Base-by-base conservation (phyloP, 2,113 vertebrate genomes). In the Cynoglossus semilaevis region DNA sequence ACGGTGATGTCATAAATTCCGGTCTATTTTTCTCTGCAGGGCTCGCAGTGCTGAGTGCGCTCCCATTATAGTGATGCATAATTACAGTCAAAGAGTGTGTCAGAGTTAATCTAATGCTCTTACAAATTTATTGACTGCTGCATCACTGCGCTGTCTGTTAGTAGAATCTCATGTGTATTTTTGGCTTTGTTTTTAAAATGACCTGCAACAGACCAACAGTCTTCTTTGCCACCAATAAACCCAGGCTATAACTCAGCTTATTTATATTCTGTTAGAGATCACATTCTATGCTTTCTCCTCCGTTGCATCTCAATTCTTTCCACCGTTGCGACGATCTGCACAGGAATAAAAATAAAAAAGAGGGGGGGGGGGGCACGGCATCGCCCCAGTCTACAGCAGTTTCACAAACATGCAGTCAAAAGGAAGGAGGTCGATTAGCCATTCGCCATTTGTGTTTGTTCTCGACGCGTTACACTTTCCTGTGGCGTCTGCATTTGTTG, bases 401-500 rank as follows among this genome's bases (percentile, higher is more conserved):
- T 73, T 59, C 57, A 54, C 58, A 67, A 50, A 74, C 46, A 60
- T 46, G 63, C 67, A 63, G 63, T 79, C 77, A 74, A 70, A 63
- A 63, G 36, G 53, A 67, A 53, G 55, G 56, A 53, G 72, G 77
- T 77, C 71, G 63, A 82, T 77, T 69, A 83, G 74, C 71, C 62
- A 65, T 71, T 77, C 67, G 42, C 53, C 58, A 63, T 85, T 84
- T 81, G 70, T 58, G 51, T 78, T 78, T 82, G 62, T 86, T 74
- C 76, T 77, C 69, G 14, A 47, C 35, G 45, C 47, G 48, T 56
- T 67, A 83, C 69, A 72, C 74, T 64, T 80, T 86, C 68, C 70
- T 50, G 63, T 68, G 58, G 51, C 61, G 74, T 69, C 58, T 70
- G 75, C 58, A 67, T 70, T 43, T 8, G 65, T 50, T 72, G 87